Base-by-base conservation (phyloP, 1,140 invertebrate genomes). In the Phocides pigmalion region DNA sequence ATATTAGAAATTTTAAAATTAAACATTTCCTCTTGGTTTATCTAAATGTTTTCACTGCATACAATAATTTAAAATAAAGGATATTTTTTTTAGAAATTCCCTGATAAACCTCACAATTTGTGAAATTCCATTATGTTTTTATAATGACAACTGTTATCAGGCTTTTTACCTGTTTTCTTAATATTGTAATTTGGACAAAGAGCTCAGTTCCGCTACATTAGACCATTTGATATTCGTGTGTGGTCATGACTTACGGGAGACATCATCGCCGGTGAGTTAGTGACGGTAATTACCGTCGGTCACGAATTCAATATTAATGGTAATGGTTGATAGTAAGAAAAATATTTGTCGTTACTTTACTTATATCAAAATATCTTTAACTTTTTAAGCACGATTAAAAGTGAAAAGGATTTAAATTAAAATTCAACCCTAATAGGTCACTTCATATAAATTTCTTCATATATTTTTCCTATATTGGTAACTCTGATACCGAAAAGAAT, bases 271-370 rank as follows among this genome's bases (percentile, higher is more conserved):
- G 42, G 9, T 19, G 59, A 49, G 62, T 79, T 56, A 56, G 74
- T 62, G 51, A 73, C 67, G 71, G 66, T 65, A 17, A 72, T 81
- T 61, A 67, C 53, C 32, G 35, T 19, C 46, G 56, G 70, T 78
- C 75, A 81, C 78, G 75, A 72, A 44, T 76, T 74, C 62, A 76
- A 70, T 81, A 68, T 64, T 63, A 67, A 67, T 37, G 42, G 32
- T 51, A 39, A 68, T 74, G 68, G 66, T 65, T 61, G 42, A 67
- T 62, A 1, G 28, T 1, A 32, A 28, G n/a, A 32, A 32, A 32
- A 32, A 32, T 32, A n/a, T 32, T 11, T 32, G n/a, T 32, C 8
- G 9, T 11, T n/a, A n/a, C n/a, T n/a, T n/a, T n/a, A n/a, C n/a
- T n/a, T n/a, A n/a, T n/a, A n/a, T n/a, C n/a, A n/a, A n/a, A n/a